Evolutionary conservation across 30 jellyfish, hydroid and myxozoan genomes (phyloP), one percentile per base, ranked within the genome.

Genomic region (Rhopilema esculentum): DNA sequence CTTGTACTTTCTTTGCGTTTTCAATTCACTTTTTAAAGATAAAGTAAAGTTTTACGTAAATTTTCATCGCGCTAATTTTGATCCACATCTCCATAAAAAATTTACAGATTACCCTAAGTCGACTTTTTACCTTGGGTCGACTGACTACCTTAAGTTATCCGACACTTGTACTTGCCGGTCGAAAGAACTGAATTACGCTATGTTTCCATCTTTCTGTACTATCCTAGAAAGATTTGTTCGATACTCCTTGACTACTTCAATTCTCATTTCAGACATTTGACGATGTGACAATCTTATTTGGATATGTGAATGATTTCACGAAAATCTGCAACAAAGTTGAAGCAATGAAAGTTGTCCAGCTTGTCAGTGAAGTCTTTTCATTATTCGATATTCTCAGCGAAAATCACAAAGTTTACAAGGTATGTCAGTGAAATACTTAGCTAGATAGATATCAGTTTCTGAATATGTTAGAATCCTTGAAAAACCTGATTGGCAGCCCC

Each of bases 351-450:
- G 94, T 86, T 17, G 89, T 86, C 12, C 66, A 75, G 31, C 71
- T 86, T 40, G 84, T 86, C 72, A 86, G 89, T 25, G 89, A 86
- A 48, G 78, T 86, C 0, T 86, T 86, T 62, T 86, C 94, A 0
- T 61, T 86, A 19, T 86, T 86, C 28, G 94, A 86, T 40, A 67
- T 66, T 40, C 86, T 86, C 66, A 74, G 85, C 67, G 94, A 86
- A 28, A 86, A 69, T 21, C 84, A 86, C 89, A 75, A 72, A 18
- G 94, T 86, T 23, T 86, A 86, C 63, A 86, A 86, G 89, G 94
- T 86, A 27, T 12, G 57, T 40, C 12, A 6, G 12, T 2, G 12
- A 40, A 28, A 53, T 32, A 16, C 28, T 73, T 25, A 20, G 22
- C 24, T 1, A 30, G 25, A 16, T 9, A 22, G 16, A 22, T 18